phyloP scores from a whole-genome alignment of 2,113 vertebrate species.

The Atherinomorus stipes region DNA sequence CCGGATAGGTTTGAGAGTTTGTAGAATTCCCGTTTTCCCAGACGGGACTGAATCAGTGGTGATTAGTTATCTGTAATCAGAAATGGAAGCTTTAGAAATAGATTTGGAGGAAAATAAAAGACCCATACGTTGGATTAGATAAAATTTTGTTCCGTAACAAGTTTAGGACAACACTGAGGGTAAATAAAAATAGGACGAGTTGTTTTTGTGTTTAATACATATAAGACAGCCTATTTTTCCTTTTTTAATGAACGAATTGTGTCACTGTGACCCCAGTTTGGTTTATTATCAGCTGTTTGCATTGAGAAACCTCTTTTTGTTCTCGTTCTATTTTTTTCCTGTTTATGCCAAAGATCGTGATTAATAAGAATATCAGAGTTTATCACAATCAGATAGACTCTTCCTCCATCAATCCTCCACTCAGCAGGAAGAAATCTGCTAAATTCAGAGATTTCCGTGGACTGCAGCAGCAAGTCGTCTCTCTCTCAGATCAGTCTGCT shows the following conservation, averaged over 20 bases:
- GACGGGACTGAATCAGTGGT: not conserved
- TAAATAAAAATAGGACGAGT: too few relatives aligned
- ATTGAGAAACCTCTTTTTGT: not conserved
- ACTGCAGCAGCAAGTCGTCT: constrained; percentile 11
- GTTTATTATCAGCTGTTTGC: not conserved
- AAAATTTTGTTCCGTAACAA: too few relatives aligned
- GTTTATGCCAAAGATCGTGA: not conserved
- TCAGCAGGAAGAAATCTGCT: not conserved
- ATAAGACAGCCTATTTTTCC: too few relatives aligned
- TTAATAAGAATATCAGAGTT: not conserved
- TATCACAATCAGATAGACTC: not conserved
- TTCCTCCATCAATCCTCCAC: not conserved
- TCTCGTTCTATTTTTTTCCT: not conserved
- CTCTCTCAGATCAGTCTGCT: constrained; percentile 56
- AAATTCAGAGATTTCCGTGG: not conserved
- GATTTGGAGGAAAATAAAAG: too few relatives aligned
- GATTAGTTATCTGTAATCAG: too few relatives aligned
- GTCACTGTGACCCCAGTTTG: too few relatives aligned
- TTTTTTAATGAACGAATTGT: too few relatives aligned
- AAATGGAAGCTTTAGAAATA: not conserved
- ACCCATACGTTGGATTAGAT: too few relatives aligned
- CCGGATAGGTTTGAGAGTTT: constrained; percentile 1
- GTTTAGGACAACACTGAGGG: too few relatives aligned
- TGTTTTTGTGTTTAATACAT: too few relatives aligned
- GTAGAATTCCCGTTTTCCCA: not conserved